Conservation (phyloP, 1,140 invertebrate species). For the Leptopilina clavipes region DNA sequence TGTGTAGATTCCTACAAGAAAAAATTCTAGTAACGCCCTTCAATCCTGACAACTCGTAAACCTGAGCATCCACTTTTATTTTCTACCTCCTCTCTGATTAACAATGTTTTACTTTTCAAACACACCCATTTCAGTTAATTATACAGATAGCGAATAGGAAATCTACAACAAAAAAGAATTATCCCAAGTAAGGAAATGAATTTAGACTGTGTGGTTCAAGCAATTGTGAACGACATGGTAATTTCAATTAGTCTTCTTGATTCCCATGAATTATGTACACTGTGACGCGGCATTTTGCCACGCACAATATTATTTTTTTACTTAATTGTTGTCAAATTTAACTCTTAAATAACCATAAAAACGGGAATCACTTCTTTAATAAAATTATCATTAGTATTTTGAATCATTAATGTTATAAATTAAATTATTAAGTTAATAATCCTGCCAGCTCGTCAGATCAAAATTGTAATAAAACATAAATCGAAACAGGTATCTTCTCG, state of each 20-base stretch:
- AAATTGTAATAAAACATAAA: too few relatives aligned
- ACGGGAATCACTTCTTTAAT: too few relatives aligned
- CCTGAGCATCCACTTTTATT: background rate
- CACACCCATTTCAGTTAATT: background rate
- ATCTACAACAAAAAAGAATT: background rate
- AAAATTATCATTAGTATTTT: too few relatives aligned
- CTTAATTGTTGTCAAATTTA: too few relatives aligned
- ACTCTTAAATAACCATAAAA: too few relatives aligned
- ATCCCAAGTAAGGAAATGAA: background rate
- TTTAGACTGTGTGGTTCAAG: background rate
- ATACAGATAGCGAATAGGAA: background rate
- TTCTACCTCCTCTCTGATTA: background rate
- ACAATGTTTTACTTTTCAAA: background rate
- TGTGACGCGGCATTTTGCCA: too few relatives aligned
- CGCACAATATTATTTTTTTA: too few relatives aligned
- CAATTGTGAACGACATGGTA: background rate
- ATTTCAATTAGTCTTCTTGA: background rate
- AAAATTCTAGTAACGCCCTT: background rate
- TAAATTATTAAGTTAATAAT: too few relatives aligned
- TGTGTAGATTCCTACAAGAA: background rate
- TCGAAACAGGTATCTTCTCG: too few relatives aligned
- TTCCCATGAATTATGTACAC: background rate
- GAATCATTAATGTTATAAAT: too few relatives aligned
- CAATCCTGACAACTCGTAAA: slow-evolving; percentile 28
- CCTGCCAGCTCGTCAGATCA: too few relatives aligned